Evolutionary conservation across 2,888 invertebrate species (phyloP).

Genomic region (Dynastes hyllus): DNA sequence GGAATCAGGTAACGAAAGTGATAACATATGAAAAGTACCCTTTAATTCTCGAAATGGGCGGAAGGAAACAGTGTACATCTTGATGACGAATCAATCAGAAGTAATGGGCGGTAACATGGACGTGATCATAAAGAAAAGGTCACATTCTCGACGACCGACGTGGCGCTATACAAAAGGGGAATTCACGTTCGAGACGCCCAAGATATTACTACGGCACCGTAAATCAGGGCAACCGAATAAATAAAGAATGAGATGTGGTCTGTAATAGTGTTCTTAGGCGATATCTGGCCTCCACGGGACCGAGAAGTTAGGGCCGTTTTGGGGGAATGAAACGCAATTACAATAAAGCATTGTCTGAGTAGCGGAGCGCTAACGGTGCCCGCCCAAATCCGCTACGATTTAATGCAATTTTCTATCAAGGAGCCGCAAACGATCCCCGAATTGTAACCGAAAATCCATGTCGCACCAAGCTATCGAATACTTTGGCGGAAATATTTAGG

Average conservation of each 20-base stretch:
- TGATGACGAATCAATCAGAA: conserved; percentile 13
- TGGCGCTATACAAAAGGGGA: conserved; percentile 10
- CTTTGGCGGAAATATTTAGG: not conserved
- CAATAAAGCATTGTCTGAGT: conserved; percentile 67
- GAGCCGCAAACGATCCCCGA: conserved; percentile 40
- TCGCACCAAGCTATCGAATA: conserved; percentile 23
- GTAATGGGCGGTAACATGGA: not conserved
- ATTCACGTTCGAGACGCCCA: conserved; percentile 42
- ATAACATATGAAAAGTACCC: too few relatives aligned
- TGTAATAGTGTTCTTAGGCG: conserved; percentile 68
- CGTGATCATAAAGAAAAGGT: not conserved
- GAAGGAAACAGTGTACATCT: too few relatives aligned
- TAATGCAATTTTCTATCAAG: conserved; percentile 64
- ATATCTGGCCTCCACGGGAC: conserved; percentile 65
- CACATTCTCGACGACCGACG: conserved; percentile 10
- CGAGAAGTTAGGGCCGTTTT: conserved; percentile 65
- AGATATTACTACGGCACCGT: conserved; percentile 54
- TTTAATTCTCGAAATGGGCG: too few relatives aligned
- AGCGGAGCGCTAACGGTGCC: conserved; percentile 56
- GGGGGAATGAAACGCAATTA: conserved; percentile 67
- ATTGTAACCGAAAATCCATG: conserved; percentile 26
- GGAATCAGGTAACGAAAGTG: too few relatives aligned
- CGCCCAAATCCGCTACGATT: conserved; percentile 61
- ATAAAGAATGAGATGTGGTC: conserved; percentile 67
- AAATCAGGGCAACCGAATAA: conserved; percentile 64